These are phyloP conservation scores for Talpa occidentalis DNA, from an alignment of 2,113 vertebrate genomes.

Conservation along the genomic window DNA sequence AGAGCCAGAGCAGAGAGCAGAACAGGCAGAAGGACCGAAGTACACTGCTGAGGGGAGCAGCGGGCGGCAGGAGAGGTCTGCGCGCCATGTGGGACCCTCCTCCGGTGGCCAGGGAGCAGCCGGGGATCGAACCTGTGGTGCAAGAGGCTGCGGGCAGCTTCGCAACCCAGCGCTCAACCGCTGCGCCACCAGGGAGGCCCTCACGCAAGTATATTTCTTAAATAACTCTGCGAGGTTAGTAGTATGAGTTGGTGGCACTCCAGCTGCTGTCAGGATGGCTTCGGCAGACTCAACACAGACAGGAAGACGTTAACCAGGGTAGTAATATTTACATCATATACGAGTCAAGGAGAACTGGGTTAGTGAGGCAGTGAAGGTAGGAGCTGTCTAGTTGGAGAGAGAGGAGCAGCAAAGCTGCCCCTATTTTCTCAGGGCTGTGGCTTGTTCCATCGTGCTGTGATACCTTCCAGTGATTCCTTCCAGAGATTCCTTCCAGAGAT, in stretches of 20 bases:
- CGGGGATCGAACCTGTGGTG: no score
- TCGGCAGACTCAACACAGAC: conserved; percentile 1
- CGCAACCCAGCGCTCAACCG: no score
- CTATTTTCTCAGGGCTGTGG: neutral
- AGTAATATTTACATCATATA: conserved; percentile 47
- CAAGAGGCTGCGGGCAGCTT: no score
- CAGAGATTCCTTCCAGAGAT: no score
- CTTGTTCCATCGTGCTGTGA: neutral
- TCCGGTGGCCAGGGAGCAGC: no score
- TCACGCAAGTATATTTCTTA: no score
- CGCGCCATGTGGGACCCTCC: no score
- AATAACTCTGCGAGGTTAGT: conserved; percentile 3
- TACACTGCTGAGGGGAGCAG: no score
- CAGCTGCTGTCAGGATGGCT: neutral
- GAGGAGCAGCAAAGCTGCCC: neutral
- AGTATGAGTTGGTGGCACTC: neutral
- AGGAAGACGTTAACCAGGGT: neutral
- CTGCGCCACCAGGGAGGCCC: no score
- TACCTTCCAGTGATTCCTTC: neutral
- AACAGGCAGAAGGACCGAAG: no score
- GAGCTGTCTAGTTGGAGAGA: neutral
- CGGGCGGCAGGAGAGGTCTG: no score
- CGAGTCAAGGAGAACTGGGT: conserved; percentile 2
- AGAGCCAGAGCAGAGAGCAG: no score
- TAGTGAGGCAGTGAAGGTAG: neutral